Evolutionary conservation across 2,113 vertebrate genomes (phyloP).

Genomic region (Platysternon megacephalum): DNA sequence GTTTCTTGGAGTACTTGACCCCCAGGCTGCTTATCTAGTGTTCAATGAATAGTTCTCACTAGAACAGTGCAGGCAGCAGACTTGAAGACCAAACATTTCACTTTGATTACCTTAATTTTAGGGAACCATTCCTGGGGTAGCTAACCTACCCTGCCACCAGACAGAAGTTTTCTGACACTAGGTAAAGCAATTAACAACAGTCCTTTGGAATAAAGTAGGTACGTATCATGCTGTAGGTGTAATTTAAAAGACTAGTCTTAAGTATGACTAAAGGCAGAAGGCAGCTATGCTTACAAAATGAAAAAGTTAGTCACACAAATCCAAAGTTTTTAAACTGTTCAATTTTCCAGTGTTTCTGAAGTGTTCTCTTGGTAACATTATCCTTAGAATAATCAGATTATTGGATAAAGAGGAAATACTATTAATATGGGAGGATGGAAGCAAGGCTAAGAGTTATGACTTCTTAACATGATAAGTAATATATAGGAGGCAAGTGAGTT

Average conservation of each 20-base stretch:
- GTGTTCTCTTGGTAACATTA: background rate
- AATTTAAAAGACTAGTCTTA: background rate
- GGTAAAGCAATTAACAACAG: background rate
- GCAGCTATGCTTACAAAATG: background rate
- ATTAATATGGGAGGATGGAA: background rate
- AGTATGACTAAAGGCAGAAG: background rate
- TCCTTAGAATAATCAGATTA: background rate
- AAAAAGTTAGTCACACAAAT: background rate
- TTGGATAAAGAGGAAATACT: background rate
- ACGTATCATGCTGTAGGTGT: background rate
- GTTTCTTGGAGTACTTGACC: background rate
- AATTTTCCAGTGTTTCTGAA: background rate
- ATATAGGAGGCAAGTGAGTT: background rate
- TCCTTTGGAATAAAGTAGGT: background rate
- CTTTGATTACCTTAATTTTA: background rate
- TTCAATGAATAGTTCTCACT: background rate
- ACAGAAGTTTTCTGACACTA: background rate
- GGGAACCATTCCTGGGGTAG: background rate
- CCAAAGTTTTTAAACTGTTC: background rate
- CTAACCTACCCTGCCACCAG: background rate
- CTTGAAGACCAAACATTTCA: background rate
- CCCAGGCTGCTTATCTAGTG: background rate
- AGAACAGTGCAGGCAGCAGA: accelerated
- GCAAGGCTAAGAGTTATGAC: background rate
- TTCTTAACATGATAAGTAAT: background rate